Evolutionary conservation across 2,888 invertebrate genomes (phyloP), one percentile per base, ranked within the genome.

Genomic region (Pantelozetes paolii): DNA sequence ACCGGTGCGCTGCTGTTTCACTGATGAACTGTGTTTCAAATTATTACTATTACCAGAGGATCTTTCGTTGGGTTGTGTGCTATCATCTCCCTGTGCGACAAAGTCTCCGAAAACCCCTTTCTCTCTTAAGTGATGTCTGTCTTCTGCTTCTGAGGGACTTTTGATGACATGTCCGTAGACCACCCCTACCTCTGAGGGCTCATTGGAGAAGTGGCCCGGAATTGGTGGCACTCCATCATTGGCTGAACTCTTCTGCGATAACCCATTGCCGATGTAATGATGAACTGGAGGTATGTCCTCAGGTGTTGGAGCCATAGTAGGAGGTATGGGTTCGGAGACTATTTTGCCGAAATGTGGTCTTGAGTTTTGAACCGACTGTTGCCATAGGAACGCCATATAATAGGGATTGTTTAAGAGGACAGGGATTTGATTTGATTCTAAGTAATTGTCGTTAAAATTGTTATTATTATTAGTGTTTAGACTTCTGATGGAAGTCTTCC

Each of bases 391-490:
- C 26, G 62, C 32, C 32, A 32, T 62, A 62, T 62, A 62, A 62
- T 62, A 62, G 18, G 62, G 62, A 62, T 62, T 62, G n/a, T 32
- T 62, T 62, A 62, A 30, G 18, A 62, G 30, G 30, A 62, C 32
- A 6, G 62, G 62, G n/a, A 62, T 62, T 30, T 62, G 32, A 62
- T 62, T 62, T 28, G 62, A 32, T 32, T 62, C 62, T 62, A 62
- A 62, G 32, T 62, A 32, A 62, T 30, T 32, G 18, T 62, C 32
- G 32, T 30, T 62, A 62, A 32, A 32, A 62, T 62, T 62, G 3
- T 9, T 26, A 26, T 9, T 3, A 23, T 54, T 54, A 30, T 32
- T 62, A 57, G 15, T 26, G 11, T 18, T n/a, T 28, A 62, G 20
- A 32, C n/a, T 32, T 30, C 20, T 28, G 2, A 62, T 28, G 11